A percentile compares a stretch with the other conserved stretches of the same genome.
Conservation (phyloP, 2,888 invertebrate genomes). For the Morinoia aosen region DNA sequence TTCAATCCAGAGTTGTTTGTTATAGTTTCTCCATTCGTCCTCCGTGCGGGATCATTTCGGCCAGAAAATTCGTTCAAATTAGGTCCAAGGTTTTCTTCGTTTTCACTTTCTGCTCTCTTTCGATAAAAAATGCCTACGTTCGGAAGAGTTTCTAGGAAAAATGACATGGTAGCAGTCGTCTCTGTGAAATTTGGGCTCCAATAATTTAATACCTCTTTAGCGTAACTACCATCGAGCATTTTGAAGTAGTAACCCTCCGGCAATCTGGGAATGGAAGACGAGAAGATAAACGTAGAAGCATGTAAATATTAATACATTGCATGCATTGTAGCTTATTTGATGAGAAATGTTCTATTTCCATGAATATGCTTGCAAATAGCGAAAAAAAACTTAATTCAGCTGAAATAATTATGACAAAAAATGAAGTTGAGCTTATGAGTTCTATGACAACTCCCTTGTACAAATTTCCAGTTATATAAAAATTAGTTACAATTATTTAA, state of each 20-base stretch:
- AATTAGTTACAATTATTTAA: no score
- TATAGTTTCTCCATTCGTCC: neutral
- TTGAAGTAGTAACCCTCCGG: conserved; percentile 13
- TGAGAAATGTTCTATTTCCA: neutral
- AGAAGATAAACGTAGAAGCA: neutral
- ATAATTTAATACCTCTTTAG: neutral
- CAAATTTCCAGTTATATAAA: no score
- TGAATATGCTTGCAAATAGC: neutral
- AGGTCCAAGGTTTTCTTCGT: neutral
- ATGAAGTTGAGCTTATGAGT: no score
- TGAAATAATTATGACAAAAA: neutral
- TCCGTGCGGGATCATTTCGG: neutral
- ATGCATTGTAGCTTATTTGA: neutral
- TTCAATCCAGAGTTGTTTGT: neutral
- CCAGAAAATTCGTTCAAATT: neutral
- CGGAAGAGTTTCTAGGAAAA: neutral
- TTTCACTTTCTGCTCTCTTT: neutral
- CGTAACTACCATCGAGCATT: neutral
- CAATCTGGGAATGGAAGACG: neutral
- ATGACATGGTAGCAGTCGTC: neutral
- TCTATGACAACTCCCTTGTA: no score
- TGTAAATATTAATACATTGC: neutral
- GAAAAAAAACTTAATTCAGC: neutral
- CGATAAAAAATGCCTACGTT: neutral
- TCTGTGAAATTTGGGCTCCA: neutral